phyloP scores from a whole-genome alignment of 2,888 invertebrate species.

The Ornithoptera alexandrae region DNA sequence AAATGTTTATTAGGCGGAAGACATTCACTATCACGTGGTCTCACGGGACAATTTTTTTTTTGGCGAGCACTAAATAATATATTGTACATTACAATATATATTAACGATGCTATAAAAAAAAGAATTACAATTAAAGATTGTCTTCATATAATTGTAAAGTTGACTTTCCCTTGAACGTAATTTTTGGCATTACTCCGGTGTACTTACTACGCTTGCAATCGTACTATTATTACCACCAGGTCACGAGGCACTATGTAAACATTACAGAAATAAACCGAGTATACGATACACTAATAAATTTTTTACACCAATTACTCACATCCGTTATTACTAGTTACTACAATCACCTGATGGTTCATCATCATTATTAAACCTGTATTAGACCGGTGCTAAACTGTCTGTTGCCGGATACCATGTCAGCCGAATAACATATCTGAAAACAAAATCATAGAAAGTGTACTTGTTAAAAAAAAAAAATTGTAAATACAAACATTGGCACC shows the following conservation, averaged over 20 bases:
- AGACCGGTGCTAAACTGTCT: too few species aligned
- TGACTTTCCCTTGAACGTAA: background rate
- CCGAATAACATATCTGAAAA: too few species aligned
- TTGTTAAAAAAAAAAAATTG: conserved; percentile 5
- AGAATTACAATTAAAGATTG: too few species aligned
- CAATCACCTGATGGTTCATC: background rate
- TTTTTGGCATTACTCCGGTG: conserved; percentile 11
- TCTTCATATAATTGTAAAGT: background rate
- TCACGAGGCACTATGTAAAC: conserved; percentile 27
- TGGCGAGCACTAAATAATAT: too few species aligned
- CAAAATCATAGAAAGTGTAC: background rate
- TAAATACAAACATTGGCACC: conserved; percentile 18
- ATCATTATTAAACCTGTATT: too few species aligned
- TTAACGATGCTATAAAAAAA: too few species aligned
- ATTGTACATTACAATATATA: too few species aligned
- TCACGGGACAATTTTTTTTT: conserved; percentile 18
- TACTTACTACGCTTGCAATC: conserved; percentile 25
- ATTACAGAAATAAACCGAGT: conserved; percentile 11
- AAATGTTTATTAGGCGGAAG: background rate
- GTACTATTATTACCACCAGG: conserved; percentile 19
- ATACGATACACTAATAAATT: too few species aligned
- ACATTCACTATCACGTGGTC: conserved; percentile 18
- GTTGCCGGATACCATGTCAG: too few species aligned
- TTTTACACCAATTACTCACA: background rate
- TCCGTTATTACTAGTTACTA: conserved; percentile 1